Evolutionary conservation across 2,888 invertebrate genomes (phyloP).

Genomic region (Dicroscelio sp.): DNA sequence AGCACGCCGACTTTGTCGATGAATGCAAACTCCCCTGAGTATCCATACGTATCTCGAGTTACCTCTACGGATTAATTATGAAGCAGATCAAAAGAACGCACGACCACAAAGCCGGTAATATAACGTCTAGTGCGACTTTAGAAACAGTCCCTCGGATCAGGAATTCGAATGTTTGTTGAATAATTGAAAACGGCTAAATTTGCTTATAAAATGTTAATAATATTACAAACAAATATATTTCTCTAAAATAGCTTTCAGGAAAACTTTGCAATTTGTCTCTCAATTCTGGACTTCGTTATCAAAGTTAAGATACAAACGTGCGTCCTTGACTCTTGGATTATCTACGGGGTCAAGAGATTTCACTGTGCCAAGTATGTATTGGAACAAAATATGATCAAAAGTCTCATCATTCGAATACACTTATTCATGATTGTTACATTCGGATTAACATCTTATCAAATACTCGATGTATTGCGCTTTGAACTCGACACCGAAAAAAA

Average conservation of each 20-base stretch:
- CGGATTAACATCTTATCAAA: constrained; percentile 63
- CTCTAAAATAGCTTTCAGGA: no score
- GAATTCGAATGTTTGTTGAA: constrained; percentile 20
- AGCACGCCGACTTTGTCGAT: constrained; percentile 88
- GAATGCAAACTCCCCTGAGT: constrained; percentile 89
- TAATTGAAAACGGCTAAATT: no score
- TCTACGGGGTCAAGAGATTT: constrained; percentile 88
- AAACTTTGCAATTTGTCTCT: no score
- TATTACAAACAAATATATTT: no score
- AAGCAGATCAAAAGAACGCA: constrained; percentile 91
- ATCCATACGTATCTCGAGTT: constrained; percentile 90
- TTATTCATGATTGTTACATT: constrained; percentile 41
- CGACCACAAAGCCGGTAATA: constrained; percentile 90
- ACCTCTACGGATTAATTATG: constrained; percentile 91
- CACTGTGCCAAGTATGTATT: constrained; percentile 85
- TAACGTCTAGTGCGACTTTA: constrained; percentile 88
- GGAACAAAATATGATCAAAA: constrained; percentile 88
- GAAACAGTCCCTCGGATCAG: constrained; percentile 68
- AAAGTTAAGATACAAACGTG: constrained; percentile 85
- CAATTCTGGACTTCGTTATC: constrained; percentile 62
- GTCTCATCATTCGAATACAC: constrained; percentile 63
- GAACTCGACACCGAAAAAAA: constrained; percentile 37
- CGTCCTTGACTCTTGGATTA: constrained; percentile 91
- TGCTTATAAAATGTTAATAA: no score
- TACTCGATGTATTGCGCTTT: constrained; percentile 49